Base-by-base conservation (phyloP, 2,113 vertebrate species). In the Pithys albifrons region DNA sequence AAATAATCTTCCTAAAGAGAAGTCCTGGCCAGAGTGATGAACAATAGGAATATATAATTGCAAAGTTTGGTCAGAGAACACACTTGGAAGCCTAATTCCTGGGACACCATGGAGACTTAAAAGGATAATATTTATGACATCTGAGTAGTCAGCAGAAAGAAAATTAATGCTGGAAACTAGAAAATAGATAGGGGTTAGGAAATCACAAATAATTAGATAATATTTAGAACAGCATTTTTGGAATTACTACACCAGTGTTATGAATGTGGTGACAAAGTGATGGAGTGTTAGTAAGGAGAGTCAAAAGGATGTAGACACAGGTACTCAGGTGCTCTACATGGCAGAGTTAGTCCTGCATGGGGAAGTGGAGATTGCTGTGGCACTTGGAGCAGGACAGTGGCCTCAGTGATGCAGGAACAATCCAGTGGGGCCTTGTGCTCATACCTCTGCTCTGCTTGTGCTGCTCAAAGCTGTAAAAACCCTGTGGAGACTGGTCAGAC, bases 1-100 rank as follows among this genome's bases (percentile, higher is more conserved):
- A 86, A 84, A 67, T 81, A 91, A 74, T 70, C 37, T 52, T 87
- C 13, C n/a, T 75, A 69, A 95, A 80, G 51, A 84, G 20, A 87
- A 14, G 85, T 29, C 7, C 73, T 85, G 80, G 25, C 20, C 43
- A 46, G 37, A 77, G 10, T 22, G 37, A 48, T 87, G 74, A 75
- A 76, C 37, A 85, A 49, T 43, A 73, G 59, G 58, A 95, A 88
- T 15, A 91, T 45, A 62, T 88, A 89, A 96, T 91, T 89, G 58
- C 25, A 88, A 92, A 85, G 82, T 78, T 95, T 89, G 62, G 45
- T 58, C 66, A 61, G 54, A 75, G 61, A 95, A 70, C 46, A 87
- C 28, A 28, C 58, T 89, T 54, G 61, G 74, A 89, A 85, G 31
- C 35, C n/a, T 88, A 85, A 88, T 70, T 88, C 46, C 27, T 89